phyloP scores from a whole-genome alignment of 2,797 vertebrate genomes.

The Fundulus diaphanus region DNA sequence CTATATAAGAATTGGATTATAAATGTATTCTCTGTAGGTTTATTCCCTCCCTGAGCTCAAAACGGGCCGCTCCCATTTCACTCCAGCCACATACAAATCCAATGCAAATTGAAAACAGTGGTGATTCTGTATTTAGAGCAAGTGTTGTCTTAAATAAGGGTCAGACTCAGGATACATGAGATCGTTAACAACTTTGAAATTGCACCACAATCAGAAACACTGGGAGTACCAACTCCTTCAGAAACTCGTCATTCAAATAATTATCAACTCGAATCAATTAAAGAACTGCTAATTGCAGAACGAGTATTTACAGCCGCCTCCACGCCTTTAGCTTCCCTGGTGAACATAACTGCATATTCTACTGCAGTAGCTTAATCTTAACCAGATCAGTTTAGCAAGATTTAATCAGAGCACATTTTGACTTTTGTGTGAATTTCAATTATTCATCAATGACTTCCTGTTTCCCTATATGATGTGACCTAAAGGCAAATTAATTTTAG shows the following conservation, averaged over 20 bases:
- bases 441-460: no score
- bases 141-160: not conserved
- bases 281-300: not conserved
- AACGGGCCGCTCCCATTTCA: no score
- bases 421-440: not conserved
- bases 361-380: not conserved
- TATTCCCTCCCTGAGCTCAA: no score
- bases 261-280: not conserved
- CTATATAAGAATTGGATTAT: no score
- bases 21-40: no score
- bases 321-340: not conserved
- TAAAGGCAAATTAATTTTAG: no score
- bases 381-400: not conserved
- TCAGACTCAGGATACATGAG: not conserved
- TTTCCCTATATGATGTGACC: not conserved
- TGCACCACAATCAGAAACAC: not conserved
- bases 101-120: not conserved
- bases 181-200: not conserved
- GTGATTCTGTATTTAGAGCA: not conserved
- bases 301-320: not conserved
- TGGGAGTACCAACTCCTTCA: not conserved
- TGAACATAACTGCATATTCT: not conserved
- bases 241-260: not conserved
- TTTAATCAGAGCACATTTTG: not conserved
- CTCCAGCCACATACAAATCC: not conserved